Conservation (phyloP, 2,888 invertebrate genomes). For the Caenorhabditis virilis region DNA sequence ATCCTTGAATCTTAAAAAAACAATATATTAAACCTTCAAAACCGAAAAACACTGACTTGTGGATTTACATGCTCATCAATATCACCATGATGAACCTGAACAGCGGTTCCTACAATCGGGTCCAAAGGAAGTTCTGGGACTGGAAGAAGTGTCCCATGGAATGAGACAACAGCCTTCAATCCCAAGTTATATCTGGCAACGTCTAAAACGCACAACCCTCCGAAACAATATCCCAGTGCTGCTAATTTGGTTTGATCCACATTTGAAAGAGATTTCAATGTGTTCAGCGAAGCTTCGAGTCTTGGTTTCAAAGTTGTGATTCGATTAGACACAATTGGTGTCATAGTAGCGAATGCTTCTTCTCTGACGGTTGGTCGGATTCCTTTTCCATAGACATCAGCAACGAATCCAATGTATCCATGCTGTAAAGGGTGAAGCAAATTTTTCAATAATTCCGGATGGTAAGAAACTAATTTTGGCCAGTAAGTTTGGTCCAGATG, state of each 20-base stretch:
- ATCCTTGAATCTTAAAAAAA: constrained; percentile 36
- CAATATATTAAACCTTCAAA: constrained; percentile 23
- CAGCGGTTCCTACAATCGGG: constrained; percentile 32
- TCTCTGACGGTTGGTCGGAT: constrained; percentile 42
- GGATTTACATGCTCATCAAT: constrained; percentile 48
- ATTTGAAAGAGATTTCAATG: constrained; percentile 38
- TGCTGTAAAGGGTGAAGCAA: too few species aligned
- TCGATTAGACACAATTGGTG: constrained; percentile 46
- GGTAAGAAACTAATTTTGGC: too few species aligned
- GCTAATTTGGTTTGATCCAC: constrained; percentile 43
- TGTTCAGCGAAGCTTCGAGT: constrained; percentile 46
- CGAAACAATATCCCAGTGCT: constrained; percentile 64
- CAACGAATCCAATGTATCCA: constrained; percentile 61
- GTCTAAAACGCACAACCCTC: constrained; percentile 61
- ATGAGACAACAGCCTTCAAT: constrained; percentile 55
- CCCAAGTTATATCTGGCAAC: constrained; percentile 50
- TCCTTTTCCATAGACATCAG: constrained; percentile 64
- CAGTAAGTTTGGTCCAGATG: too few species aligned
- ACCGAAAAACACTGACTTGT: background rate
- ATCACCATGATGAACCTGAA: constrained; percentile 61
- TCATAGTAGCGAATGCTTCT: constrained; percentile 48
- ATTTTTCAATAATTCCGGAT: too few species aligned
- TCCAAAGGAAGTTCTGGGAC: constrained; percentile 42
- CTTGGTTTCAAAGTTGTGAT: constrained; percentile 44
- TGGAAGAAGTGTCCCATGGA: constrained; percentile 61